These are phyloP conservation scores for Periphyllus acericola DNA, from an alignment of 2,888 invertebrate species.

Conservation along the genomic window DNA sequence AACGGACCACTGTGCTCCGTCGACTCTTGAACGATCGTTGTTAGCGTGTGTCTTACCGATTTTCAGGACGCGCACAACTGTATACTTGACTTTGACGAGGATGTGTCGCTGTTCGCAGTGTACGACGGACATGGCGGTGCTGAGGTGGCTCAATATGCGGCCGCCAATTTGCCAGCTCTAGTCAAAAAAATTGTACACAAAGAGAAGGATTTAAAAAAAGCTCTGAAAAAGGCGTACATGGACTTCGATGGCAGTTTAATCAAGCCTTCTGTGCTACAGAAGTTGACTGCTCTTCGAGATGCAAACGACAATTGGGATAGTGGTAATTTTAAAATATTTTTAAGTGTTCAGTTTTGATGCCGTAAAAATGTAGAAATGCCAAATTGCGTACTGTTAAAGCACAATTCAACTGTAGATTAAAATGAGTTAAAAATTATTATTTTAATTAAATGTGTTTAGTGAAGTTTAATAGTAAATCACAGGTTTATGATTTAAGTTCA, in stretches of 20 bases:
- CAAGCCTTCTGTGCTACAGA: not conserved
- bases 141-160: slow-evolving; percentile 93
- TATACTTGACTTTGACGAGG: slow-evolving; percentile 83
- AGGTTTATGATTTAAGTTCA: no score
- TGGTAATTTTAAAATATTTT: not conserved
- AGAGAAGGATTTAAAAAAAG: slow-evolving; percentile 77
- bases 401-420: no score
- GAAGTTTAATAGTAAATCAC: no score
- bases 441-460: no score
- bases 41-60: not conserved
- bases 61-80: slow-evolving; percentile 96
- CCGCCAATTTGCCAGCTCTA: slow-evolving; percentile 84
- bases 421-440: no score
- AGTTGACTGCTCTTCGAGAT: slow-evolving; percentile 11
- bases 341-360: no score
- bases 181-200: slow-evolving; percentile 84
- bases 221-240: slow-evolving; percentile 87
- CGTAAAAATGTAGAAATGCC: no score
- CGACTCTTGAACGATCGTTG: not conserved
- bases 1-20: no score
- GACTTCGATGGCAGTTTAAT: slow-evolving; percentile 81
- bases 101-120: slow-evolving; percentile 91
- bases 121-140: slow-evolving; percentile 99
- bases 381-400: no score
- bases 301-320: not conserved